Evolutionary conservation across 2,113 vertebrate genomes (phyloP).

Genomic region (Donacobius atricapilla): DNA sequence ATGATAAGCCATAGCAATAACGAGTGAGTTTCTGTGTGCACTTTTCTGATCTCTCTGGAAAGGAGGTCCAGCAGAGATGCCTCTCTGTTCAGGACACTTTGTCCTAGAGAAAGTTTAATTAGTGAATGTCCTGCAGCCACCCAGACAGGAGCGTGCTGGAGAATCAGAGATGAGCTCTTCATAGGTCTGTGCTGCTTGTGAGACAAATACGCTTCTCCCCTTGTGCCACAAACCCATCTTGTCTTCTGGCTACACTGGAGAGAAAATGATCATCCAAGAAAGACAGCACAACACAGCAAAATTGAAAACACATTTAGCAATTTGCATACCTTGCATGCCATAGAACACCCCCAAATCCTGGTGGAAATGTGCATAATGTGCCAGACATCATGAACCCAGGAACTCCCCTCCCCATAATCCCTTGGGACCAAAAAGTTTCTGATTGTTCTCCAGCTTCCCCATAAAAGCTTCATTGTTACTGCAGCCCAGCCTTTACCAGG

Average conservation of each 20-base stretch:
- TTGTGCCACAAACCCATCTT: neutral
- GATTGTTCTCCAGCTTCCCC: slow-evolving; percentile 64
- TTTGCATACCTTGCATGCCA: slow-evolving; percentile 58
- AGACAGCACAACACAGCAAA: slow-evolving; percentile 19
- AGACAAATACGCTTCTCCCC: neutral
- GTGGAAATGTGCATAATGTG: slow-evolving; percentile 58
- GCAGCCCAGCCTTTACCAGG: slow-evolving; percentile 65
- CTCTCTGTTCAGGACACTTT: neutral
- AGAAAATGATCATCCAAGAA: slow-evolving; percentile 22
- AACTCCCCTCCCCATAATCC: slow-evolving; percentile 68
- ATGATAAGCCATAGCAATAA: neutral
- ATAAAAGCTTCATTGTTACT: slow-evolving; percentile 69
- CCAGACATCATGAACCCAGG: slow-evolving; percentile 69
- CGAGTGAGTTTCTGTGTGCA: accelerated
- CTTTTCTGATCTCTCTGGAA: neutral
- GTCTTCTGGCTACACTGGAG: neutral
- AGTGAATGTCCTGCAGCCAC: neutral
- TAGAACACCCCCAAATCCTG: slow-evolving; percentile 66
- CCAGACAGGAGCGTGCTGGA: neutral
- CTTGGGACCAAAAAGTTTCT: slow-evolving; percentile 39
- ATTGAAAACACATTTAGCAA: slow-evolving; percentile 55
- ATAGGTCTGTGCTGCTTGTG: neutral
- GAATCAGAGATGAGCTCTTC: neutral
- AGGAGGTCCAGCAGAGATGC: neutral
- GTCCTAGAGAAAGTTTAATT: neutral